Evolutionary conservation across 2,888 invertebrate species (phyloP), one percentile per base, ranked within the genome.

Genomic region (Ctenicera cuprea): DNA sequence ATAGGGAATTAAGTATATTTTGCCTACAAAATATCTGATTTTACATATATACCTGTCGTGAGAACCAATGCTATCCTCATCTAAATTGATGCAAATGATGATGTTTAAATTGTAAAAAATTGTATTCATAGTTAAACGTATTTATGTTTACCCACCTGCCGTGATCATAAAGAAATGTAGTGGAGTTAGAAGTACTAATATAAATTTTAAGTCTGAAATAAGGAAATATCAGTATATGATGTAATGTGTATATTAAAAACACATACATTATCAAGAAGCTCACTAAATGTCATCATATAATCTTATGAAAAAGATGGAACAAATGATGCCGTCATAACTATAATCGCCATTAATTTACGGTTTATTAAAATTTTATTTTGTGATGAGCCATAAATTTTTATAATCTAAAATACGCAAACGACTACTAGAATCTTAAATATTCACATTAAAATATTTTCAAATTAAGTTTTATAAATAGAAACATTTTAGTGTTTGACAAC

Each of bases 381-480:
- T 45, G 45, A 18, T 45, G 18, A 45, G 8, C 18, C 4, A 45
- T 45, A 16, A 18, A 18, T 45, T 45, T 45, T 45, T 14, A n/a
- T 43, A 43, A 43, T 12, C 41, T 14, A 43, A 14, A 5, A 11
- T 43, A 14, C 41, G n/a, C n/a, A 43, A 14, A n/a, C n/a, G 14
- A 43, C n/a, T 14, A 43, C n/a, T 4, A 14, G 12, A 43, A 43
- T 43, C n/a, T 43, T 43, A 43, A 43, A 14, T 43, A 43, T 43
- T 43, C 41, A 14, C 41, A 43, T 43, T 43, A 43, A 43, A 43
- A 43, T 43, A 43, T 14, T 43, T 43, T 43, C 5, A 43, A n/a
- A 14, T 14, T 11, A 14, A 43, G n/a, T 43, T 43, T 43, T 43
- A 12, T 43, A 43, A 43, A 43, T 43, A 43, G 14, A 43, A 43